phyloP scores from a whole-genome alignment of 2,113 vertebrate genomes.

The Electrona antarctica region DNA sequence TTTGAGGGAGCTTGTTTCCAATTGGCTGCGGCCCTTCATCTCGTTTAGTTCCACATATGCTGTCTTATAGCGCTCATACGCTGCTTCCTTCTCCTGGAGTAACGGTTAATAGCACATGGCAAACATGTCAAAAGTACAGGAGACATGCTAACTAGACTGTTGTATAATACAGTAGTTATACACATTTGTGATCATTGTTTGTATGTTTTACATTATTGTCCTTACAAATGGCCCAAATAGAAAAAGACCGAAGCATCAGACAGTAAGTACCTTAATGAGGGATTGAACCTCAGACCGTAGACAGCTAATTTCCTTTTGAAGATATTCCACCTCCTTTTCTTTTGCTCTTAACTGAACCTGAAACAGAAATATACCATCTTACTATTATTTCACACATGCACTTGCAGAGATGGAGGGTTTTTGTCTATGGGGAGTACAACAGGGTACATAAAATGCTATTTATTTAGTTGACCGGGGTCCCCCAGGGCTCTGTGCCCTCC shows the following conservation, averaged over 20 bases:
- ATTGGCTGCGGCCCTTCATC: slow-evolving; percentile 81
- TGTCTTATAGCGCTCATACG: slow-evolving; percentile 88
- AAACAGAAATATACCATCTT: slow-evolving; percentile 1
- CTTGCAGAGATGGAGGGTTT: background rate
- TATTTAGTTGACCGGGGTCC: too few relatives aligned
- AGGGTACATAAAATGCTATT: background rate
- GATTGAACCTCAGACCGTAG: slow-evolving; percentile 89
- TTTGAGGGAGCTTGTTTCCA: slow-evolving; percentile 87
- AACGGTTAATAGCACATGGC: background rate
- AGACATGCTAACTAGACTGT: background rate
- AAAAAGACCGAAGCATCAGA: slow-evolving; percentile 2
- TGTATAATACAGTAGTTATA: background rate
- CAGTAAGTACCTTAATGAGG: slow-evolving; percentile 85
- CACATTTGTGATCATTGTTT: background rate
- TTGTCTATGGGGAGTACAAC: background rate
- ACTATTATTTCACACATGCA: background rate
- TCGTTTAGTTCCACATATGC: slow-evolving; percentile 88
- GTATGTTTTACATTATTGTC: too few relatives aligned
- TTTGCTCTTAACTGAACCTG: slow-evolving; percentile 89
- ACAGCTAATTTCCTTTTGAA: slow-evolving; percentile 90
- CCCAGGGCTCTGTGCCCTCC: too few relatives aligned
- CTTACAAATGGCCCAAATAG: too few relatives aligned
- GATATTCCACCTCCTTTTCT: slow-evolving; percentile 89
- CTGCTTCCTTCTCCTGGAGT: slow-evolving; percentile 86
- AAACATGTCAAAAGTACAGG: background rate